Evolutionary conservation across 2,888 invertebrate species (phyloP), one percentile per base, ranked within the genome.

Genomic region (Apotomis betuletana): DNA sequence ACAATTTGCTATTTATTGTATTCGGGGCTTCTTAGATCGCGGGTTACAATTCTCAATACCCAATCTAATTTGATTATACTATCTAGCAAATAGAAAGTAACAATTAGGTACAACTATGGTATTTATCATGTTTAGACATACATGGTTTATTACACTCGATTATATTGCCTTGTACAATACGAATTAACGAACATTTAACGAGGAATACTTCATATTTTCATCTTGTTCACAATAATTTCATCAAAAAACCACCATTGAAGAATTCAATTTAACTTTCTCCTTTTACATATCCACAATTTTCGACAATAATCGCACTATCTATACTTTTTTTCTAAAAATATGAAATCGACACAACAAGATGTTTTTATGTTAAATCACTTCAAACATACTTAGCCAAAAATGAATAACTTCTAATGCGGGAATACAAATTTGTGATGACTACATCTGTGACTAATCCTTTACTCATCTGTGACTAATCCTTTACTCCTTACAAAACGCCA

Each of bases 11-110:
- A n/a, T 58, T 62, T 68, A 58, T 62, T 68, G 67, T 38, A 65
- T 27, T 59, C 55, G 44, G 62, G 58, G 38, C 46, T 49, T 12
- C 51, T 59, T 72, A 67, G 72, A 62, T 72, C 72, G 72, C 72
- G 72, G 67, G 63, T 72, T 63, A 72, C 54, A 72, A 85, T 83
- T 86, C 85, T 82, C 78, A 85, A 87, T 90, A 91, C 85, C 87
- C 88, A 88, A 90, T 90, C 91, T 92, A 92, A 92, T 92, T 92
- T 91, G 87, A 91, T 92, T 92, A 92, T 91, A 91, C 92, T 92
- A 92, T 92, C 92, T 92, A 92, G 92, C 90, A 91, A 91, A 90
- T 91, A 92, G 90, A 92, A 92, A 90, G 88, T 92, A 92, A 92
- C 91, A 92, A 91, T 91, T 91, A 92, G 90, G 91, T 91, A 91